A percentile compares a stretch with the other conserved stretches of the same genome.
phyloP scores from a whole-genome alignment of 2,888 invertebrate species.

The Sympetrum striolatum region DNA sequence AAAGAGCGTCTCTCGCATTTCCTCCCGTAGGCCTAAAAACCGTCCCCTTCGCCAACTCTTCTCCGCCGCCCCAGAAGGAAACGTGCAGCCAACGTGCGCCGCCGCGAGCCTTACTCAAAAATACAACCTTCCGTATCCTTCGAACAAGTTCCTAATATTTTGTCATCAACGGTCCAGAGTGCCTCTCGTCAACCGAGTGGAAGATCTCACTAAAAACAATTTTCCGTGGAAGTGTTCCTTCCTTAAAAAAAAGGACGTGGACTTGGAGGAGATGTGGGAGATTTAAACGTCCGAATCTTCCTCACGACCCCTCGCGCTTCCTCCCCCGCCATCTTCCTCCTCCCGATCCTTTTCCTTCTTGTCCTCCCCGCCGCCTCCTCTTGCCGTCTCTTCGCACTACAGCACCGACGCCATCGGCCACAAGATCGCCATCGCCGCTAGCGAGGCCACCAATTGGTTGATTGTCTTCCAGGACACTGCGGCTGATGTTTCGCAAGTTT shows the following conservation, averaged over 20 bases:
- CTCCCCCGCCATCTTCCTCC: neutral
- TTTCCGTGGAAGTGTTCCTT: neutral
- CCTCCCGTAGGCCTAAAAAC: neutral
- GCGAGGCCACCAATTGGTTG: neutral
- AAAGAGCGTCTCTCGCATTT: neutral
- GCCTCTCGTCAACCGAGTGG: neutral
- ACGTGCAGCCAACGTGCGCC: too few species aligned
- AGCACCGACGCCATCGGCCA: slow-evolving; percentile 11
- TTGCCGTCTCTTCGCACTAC: neutral
- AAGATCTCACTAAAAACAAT: neutral
- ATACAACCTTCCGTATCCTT: too few species aligned
- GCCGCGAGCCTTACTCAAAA: too few species aligned
- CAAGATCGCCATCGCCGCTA: neutral
- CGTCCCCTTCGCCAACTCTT: neutral
- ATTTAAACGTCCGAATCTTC: neutral
- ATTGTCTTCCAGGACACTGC: neutral
- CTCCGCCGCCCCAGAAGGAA: neutral
- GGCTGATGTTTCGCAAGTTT: neutral
- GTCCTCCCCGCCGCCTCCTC: slow-evolving; percentile 17
- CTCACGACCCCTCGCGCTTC: neutral
- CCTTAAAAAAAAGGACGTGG: neutral
- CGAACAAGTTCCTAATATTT: neutral
- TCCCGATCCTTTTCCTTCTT: neutral
- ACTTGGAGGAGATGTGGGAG: neutral
- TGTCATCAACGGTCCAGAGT: neutral